A percentile compares a stretch with the other conserved stretches of the same genome.
phyloP scores from a whole-genome alignment of 1,140 invertebrate species.

The Micrasema minimum region DNA sequence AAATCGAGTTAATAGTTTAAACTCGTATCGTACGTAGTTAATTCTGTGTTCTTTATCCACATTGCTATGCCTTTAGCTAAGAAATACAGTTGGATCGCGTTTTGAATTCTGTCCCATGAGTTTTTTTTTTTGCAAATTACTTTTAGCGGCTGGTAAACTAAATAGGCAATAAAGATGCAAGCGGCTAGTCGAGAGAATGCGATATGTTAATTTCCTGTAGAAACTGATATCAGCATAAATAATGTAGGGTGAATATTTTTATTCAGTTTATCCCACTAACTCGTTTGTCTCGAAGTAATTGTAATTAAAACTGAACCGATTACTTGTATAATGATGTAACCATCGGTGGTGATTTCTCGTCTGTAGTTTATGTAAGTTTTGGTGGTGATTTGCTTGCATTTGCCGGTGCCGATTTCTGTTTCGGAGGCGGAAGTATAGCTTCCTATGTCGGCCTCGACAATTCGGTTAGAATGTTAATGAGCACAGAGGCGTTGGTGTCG shows the following conservation, averaged over 20 bases:
- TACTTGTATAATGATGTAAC: too few relatives aligned
- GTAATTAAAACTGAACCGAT: too few relatives aligned
- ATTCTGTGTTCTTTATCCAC: too few relatives aligned
- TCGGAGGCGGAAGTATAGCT: constrained; percentile 48
- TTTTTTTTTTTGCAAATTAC: neutral
- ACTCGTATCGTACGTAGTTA: too few relatives aligned
- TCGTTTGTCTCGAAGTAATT: too few relatives aligned
- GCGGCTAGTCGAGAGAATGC: neutral
- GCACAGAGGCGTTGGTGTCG: neutral
- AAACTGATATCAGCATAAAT: too few relatives aligned
- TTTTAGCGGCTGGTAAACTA: neutral
- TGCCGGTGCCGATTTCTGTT: constrained; percentile 32
- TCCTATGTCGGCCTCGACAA: constrained; percentile 44
- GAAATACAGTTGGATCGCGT: too few relatives aligned
- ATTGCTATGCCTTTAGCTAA: too few relatives aligned
- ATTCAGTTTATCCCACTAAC: too few relatives aligned
- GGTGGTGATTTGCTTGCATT: constrained; percentile 31
- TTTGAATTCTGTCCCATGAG: neutral
- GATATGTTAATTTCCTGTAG: too few relatives aligned
- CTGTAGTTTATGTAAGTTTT: neutral
- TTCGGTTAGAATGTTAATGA: constrained; percentile 45
- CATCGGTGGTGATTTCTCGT: neutral
- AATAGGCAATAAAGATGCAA: constrained; percentile 36
- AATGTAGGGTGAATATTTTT: too few relatives aligned
- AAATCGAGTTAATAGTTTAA: too few relatives aligned